Conservation (phyloP, 2,113 vertebrate species). For the Uropsilus gracilis region DNA sequence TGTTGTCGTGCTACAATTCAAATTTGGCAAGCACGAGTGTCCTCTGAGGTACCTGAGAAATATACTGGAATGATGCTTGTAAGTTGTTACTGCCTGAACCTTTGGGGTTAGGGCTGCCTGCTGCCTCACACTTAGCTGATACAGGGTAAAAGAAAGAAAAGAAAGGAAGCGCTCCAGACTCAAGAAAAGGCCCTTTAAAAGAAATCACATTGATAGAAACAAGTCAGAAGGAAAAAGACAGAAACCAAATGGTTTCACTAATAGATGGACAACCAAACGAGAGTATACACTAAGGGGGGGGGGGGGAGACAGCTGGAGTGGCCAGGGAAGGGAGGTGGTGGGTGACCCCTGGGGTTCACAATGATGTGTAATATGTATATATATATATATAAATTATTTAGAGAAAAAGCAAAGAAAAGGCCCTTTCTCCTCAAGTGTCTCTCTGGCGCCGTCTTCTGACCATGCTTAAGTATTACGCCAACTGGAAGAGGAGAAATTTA, state of each 20-base stretch:
- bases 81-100: background rate
- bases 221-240: too few species aligned
- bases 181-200: background rate
- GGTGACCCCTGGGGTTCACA: too few species aligned
- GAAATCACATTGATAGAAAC: too few species aligned
- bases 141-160: background rate
- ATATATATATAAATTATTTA: too few species aligned
- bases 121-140: background rate
- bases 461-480: background rate
- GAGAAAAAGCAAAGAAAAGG: too few species aligned
- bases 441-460: slow-evolving; percentile 43
- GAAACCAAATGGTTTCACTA: too few species aligned
- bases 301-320: too few species aligned
- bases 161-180: background rate
- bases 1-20: background rate
- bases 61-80: background rate
- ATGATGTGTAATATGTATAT: too few species aligned
- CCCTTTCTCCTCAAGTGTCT: background rate
- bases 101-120: rapidly evolving
- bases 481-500: background rate
- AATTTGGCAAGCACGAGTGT: background rate
- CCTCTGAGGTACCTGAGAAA: background rate
- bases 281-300: too few species aligned
- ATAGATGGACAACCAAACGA: too few species aligned
- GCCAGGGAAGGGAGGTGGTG: too few species aligned